Conservation (phyloP, 2,797 vertebrate genomes). For the Thamnophis elegans region DNA sequence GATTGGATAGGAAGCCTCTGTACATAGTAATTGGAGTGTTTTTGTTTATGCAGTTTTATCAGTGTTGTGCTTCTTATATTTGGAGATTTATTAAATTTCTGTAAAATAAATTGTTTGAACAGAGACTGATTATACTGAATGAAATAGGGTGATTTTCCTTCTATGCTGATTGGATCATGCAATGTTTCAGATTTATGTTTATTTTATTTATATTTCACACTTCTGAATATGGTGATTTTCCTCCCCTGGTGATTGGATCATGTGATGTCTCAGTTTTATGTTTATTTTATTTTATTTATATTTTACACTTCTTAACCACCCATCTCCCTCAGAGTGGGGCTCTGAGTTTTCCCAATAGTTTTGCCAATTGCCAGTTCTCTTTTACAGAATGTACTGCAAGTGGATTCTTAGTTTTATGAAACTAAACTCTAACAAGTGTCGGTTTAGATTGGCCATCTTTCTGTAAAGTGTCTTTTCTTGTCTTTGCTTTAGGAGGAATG, state of each 20-base stretch:
- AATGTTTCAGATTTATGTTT: not conserved
- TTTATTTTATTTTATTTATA: not conserved
- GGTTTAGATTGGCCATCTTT: not conserved
- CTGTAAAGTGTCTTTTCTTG: slow-evolving; percentile 26
- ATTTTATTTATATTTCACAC: no score
- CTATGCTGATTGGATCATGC: not conserved
- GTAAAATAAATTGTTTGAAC: not conserved
- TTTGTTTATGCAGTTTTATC: not conserved
- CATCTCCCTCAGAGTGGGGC: not conserved
- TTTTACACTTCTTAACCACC: not conserved
- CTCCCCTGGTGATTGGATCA: no score
- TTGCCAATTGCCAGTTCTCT: not conserved
- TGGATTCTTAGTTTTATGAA: not conserved
- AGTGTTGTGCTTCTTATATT: not conserved
- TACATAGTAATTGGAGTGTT: not conserved
- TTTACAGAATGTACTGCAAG: slow-evolving; percentile 1
- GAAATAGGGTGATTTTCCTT: not conserved
- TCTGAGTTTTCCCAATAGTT: not conserved
- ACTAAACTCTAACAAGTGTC: not conserved
- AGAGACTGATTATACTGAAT: not conserved
- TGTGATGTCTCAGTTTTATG: not conserved
- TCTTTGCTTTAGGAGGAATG: slow-evolving; percentile 83
- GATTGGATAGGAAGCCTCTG: not conserved
- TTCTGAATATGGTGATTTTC: not conserved
- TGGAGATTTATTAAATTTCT: not conserved